Evolutionary conservation across 2,888 invertebrate species (phyloP).

Genomic region (Torymus auratus): DNA sequence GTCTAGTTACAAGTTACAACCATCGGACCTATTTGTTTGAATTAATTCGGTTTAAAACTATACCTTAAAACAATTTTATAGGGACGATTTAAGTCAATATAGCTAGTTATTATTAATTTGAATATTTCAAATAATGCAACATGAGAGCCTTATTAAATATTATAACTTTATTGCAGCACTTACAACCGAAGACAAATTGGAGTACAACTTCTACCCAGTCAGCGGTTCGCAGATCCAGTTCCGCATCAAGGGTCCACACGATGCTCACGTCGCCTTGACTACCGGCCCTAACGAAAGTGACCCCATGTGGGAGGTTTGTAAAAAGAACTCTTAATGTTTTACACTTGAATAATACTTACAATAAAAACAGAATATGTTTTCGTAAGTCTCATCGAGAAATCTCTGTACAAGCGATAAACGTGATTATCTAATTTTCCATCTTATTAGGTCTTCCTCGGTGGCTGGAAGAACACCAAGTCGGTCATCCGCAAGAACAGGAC

Average conservation of each 20-base stretch:
- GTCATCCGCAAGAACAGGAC: slow-evolving; percentile 88
- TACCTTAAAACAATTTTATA: too few species aligned
- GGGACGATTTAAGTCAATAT: too few species aligned
- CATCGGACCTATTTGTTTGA: too few species aligned
- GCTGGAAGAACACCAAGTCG: slow-evolving; percentile 91
- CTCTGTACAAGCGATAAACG: too few species aligned
- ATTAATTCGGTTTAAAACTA: too few species aligned
- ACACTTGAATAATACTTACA: too few species aligned
- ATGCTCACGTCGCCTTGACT: slow-evolving; percentile 91
- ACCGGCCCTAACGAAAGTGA: slow-evolving; percentile 83
- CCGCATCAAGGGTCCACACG: slow-evolving; percentile 87
- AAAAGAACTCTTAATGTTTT: too few species aligned
- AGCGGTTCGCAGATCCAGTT: slow-evolving; percentile 85
- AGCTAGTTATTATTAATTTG: slow-evolving; percentile 2
- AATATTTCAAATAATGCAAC: slow-evolving; percentile 3
- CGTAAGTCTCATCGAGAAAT: too few species aligned
- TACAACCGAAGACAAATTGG: slow-evolving; percentile 87
- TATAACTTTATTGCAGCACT: slow-evolving; percentile 82
- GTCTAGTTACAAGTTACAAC: too few species aligned
- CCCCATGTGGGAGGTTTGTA: slow-evolving; percentile 86
- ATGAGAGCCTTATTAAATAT: neutral
- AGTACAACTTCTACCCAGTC: slow-evolving; percentile 89
- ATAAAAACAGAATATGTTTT: neutral
- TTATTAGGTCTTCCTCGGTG: slow-evolving; percentile 87
- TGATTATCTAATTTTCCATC: too few species aligned